These are phyloP conservation scores for Tetranychus urticae DNA, from an alignment of 1,140 invertebrate genomes.

Conservation along the genomic window DNA sequence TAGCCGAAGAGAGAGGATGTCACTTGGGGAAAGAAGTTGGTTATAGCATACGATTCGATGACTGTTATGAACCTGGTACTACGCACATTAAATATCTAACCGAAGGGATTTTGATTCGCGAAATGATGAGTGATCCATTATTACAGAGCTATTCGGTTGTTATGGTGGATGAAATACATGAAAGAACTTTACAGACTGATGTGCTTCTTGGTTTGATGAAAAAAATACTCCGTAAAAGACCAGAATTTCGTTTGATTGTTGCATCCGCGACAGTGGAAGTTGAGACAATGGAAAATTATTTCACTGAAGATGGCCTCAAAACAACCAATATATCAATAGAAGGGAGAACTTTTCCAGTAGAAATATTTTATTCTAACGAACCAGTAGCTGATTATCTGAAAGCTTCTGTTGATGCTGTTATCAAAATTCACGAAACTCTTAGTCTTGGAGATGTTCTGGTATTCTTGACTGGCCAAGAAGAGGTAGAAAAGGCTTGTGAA, in stretches of 20 bases:
- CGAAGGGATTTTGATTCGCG: constrained; percentile 73
- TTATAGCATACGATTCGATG: constrained; percentile 76
- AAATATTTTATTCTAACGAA: constrained; percentile 57
- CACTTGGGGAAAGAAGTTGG: constrained; percentile 61
- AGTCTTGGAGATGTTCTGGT: constrained; percentile 60
- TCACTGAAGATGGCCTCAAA: constrained; percentile 31
- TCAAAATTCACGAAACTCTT: constrained; percentile 68
- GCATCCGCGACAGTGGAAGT: constrained; percentile 90
- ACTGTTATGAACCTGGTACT: constrained; percentile 31
- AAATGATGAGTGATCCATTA: constrained; percentile 84
- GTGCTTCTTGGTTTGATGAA: constrained; percentile 80
- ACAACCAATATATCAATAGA: constrained; percentile 55
- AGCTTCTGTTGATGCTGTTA: constrained; percentile 53
- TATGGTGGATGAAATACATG: constrained; percentile 89
- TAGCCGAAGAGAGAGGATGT: constrained; percentile 64
- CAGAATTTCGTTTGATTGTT: constrained; percentile 57
- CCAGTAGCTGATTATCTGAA: constrained; percentile 75
- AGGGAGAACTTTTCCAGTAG: constrained; percentile 65
- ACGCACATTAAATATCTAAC: constrained; percentile 90
- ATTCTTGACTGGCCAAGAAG: constrained; percentile 84
- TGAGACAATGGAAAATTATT: constrained; percentile 59
- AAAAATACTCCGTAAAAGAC: constrained; percentile 66
- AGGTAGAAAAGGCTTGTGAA: constrained; percentile 48
- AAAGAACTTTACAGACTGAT: constrained; percentile 73
- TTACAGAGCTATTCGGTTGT: constrained; percentile 66